Percentiles rank a stretch among this genome's conserved stretches.
These are phyloP conservation scores for Myotis vivesi DNA, from an alignment of 2,797 vertebrate genomes.

Conservation along the genomic window DNA sequence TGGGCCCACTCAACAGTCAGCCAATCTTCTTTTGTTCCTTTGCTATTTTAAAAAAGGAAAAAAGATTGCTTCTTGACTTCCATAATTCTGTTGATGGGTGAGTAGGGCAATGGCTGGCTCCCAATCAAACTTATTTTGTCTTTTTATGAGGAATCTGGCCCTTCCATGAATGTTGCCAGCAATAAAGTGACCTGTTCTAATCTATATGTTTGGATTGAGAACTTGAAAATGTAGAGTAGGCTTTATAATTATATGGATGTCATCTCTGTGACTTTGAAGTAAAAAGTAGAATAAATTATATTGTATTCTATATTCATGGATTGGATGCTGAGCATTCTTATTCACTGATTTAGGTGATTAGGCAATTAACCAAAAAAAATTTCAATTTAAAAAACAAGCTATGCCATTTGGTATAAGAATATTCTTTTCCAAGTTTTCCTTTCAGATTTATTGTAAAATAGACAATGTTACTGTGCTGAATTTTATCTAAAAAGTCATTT, in stretches of 20 bases:
- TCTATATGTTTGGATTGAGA: constrained; percentile 66
- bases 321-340: constrained; percentile 80
- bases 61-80: constrained; percentile 66
- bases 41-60: constrained; percentile 68
- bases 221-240: constrained; percentile 59
- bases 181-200: constrained; percentile 80
- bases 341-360: constrained; percentile 63
- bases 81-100: constrained; percentile 64
- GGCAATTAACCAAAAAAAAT: constrained; percentile 25
- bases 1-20: constrained; percentile 71
- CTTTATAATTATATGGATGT: constrained; percentile 64
- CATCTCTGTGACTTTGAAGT: constrained; percentile 65
- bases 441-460: constrained; percentile 60
- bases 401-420: constrained; percentile 68
- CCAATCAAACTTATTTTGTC: constrained; percentile 34
- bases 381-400: constrained; percentile 72
- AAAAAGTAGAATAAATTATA: constrained; percentile 69
- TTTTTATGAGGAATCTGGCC: constrained; percentile 52
- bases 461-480: constrained; percentile 64
- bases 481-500: constrained; percentile 81
- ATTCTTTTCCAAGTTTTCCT: constrained; percentile 65
- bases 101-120: constrained; percentile 21
- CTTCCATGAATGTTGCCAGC: constrained; percentile 76
- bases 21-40: constrained; percentile 68
- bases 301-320: constrained; percentile 75